These are phyloP conservation scores for Regulus satrapa DNA, from an alignment of 2,113 vertebrate genomes.

Conservation along the genomic window DNA sequence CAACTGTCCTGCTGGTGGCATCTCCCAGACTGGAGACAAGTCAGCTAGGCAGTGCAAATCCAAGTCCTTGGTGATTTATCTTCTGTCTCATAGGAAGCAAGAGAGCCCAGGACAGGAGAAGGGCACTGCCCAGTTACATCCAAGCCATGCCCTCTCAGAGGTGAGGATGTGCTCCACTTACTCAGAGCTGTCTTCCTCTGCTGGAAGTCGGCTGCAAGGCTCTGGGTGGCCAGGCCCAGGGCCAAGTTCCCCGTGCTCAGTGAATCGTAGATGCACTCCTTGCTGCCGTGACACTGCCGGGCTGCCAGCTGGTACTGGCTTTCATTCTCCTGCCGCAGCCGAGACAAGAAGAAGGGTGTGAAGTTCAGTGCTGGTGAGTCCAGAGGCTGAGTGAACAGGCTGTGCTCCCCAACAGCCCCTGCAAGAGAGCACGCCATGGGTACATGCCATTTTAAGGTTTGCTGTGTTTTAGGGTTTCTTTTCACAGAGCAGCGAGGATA, in stretches of 20 bases:
- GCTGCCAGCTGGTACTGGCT: constrained; percentile 24
- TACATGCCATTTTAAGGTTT: not conserved
- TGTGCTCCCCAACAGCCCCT: constrained; percentile 19
- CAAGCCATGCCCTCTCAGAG: not conserved
- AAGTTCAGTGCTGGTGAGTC: not conserved
- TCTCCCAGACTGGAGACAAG: not conserved
- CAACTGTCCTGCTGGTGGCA: not conserved
- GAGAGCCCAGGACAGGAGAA: not conserved
- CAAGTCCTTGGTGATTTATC: not conserved
- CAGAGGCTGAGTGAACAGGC: constrained; percentile 11
- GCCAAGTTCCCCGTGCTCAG: constrained; percentile 30
- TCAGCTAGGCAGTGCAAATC: not conserved
- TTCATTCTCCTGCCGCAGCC: constrained; percentile 28
- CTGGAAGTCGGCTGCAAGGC: not conserved
- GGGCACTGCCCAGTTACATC: not conserved
- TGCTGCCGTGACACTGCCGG: not conserved
- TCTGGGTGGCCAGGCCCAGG: constrained; percentile 41
- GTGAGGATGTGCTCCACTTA: not conserved
- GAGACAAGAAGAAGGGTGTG: constrained; percentile 53
- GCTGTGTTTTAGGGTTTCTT: not conserved
- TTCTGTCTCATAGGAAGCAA: not conserved
- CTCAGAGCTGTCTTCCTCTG: constrained; percentile 30
- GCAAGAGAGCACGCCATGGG: not conserved
- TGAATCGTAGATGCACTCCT: constrained; percentile 4
- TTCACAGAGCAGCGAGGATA: not conserved